These are phyloP conservation scores for Acanthacorydalis orientalis DNA, from an alignment of 2,888 invertebrate species.

Conservation along the genomic window DNA sequence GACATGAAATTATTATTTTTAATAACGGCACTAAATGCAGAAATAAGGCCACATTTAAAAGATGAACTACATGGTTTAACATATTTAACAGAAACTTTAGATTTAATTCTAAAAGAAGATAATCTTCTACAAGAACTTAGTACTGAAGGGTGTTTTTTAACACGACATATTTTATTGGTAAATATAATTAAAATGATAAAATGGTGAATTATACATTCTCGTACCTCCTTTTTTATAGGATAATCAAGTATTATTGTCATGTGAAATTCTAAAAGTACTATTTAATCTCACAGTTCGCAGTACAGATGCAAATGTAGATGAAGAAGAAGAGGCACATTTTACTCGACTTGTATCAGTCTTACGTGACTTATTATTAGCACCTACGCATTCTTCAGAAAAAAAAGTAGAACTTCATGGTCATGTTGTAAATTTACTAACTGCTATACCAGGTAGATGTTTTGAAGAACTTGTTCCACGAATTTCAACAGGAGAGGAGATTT, in stretches of 20 bases:
- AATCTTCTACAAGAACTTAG: conserved; percentile 13
- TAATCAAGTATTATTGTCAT: conserved; percentile 41
- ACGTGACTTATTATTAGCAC: conserved; percentile 47
- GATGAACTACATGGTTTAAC: conserved; percentile 51
- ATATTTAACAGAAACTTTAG: conserved; percentile 48
- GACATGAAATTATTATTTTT: conserved; percentile 81
- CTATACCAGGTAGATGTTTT: conserved; percentile 61
- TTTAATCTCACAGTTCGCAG: conserved; percentile 54
- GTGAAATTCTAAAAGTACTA: conserved; percentile 61
- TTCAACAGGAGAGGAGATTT: conserved; percentile 28
- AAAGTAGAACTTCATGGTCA: conserved; percentile 57
- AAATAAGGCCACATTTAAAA: conserved; percentile 45
- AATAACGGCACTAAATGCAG: conserved; percentile 64
- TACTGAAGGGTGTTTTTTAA: neutral
- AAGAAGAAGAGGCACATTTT: conserved; percentile 55
- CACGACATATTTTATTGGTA: neutral
- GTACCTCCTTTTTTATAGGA: conserved; percentile 27
- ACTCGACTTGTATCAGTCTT: conserved; percentile 55
- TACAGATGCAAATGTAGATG: conserved; percentile 26
- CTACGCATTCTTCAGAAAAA: conserved; percentile 37
- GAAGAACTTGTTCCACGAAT: conserved; percentile 46
- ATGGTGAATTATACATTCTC: neutral
- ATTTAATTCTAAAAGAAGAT: conserved; percentile 38
- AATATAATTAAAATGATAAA: neutral
- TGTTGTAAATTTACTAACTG: conserved; percentile 68